Evolutionary conservation across 2,797 vertebrate species (phyloP).

Genomic region (Arnoldichthys spilopterus): DNA sequence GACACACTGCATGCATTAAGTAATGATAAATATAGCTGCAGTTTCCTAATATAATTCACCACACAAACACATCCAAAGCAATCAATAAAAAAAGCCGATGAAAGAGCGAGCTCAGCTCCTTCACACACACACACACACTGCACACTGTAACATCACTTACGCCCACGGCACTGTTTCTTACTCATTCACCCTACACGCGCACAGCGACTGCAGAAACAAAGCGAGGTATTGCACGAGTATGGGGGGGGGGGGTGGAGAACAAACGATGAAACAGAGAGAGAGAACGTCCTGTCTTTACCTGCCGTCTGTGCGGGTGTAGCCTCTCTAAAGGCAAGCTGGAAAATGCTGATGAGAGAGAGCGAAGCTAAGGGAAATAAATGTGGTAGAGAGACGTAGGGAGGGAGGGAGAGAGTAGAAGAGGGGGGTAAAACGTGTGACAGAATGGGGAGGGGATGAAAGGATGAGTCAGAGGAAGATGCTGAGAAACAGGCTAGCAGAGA

Average conservation of each 20-base stretch:
- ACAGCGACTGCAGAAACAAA: constrained; percentile 5
- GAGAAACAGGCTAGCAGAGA: constrained; percentile 57
- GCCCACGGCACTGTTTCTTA: constrained; percentile 29
- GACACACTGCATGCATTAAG: constrained; percentile 14
- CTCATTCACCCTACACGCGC: constrained; percentile 23
- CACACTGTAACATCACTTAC: constrained; percentile 38
- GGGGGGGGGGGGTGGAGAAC: not conserved
- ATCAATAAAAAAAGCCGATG: not conserved
- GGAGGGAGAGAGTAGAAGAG: constrained; percentile 39
- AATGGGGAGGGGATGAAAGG: constrained; percentile 68
- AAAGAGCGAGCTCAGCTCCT: not conserved
- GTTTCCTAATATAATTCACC: not conserved
- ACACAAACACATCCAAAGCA: constrained; percentile 14
- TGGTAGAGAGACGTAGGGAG: constrained; percentile 51
- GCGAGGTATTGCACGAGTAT: constrained; percentile 1
- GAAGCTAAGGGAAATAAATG: constrained; percentile 5
- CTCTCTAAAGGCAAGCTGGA: constrained; percentile 66
- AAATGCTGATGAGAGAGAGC: constrained; percentile 63
- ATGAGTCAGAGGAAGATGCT: constrained; percentile 74
- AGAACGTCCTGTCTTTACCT: constrained; percentile 70
- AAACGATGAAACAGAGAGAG: constrained; percentile 16
- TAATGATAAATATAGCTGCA: constrained; percentile 21
- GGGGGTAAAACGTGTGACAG: constrained; percentile 60
- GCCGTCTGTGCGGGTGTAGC: constrained; percentile 67
- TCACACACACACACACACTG: constrained; percentile 30